Percentiles rank a stretch among this genome's conserved stretches.
These are phyloP conservation scores for Prosapia bicincta DNA, from an alignment of 2,888 invertebrate species.

Conservation along the genomic window DNA sequence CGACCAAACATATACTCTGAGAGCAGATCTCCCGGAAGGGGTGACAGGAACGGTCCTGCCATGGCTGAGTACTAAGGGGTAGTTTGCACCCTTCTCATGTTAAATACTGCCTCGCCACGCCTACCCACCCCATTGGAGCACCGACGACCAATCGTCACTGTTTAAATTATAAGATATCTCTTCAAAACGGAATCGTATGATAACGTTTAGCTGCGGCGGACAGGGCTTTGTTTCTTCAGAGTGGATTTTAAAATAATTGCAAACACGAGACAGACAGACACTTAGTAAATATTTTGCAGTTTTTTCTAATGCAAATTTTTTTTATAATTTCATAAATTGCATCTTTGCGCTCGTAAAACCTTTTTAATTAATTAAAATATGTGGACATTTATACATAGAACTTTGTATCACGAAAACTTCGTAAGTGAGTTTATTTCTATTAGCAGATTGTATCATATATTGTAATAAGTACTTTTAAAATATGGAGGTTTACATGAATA, in stretches of 20 bases:
- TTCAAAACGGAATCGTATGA: not conserved
- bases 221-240: not conserved
- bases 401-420: too few species aligned
- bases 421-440: too few species aligned
- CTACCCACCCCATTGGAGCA: constrained; percentile 20
- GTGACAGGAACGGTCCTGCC: constrained; percentile 85
- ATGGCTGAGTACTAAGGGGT: constrained; percentile 47
- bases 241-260: not conserved
- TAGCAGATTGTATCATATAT: too few species aligned
- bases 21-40: constrained; percentile 80
- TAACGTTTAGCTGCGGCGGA: not conserved
- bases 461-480: too few species aligned
- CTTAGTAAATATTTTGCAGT: too few species aligned
- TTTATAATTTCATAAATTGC: too few species aligned
- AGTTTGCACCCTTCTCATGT: not conserved
- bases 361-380: too few species aligned
- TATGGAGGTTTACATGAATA: too few species aligned
- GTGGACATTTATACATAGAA: too few species aligned
- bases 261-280: not conserved
- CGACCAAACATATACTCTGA: constrained; percentile 93
- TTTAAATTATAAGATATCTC: constrained; percentile 24
- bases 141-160: constrained; percentile 23
- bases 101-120: constrained; percentile 24
- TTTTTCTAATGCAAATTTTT: too few species aligned
- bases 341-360: too few species aligned